Evolutionary conservation across 2,888 invertebrate species (phyloP).

Genomic region (Leptinotarsa rubiginosa): DNA sequence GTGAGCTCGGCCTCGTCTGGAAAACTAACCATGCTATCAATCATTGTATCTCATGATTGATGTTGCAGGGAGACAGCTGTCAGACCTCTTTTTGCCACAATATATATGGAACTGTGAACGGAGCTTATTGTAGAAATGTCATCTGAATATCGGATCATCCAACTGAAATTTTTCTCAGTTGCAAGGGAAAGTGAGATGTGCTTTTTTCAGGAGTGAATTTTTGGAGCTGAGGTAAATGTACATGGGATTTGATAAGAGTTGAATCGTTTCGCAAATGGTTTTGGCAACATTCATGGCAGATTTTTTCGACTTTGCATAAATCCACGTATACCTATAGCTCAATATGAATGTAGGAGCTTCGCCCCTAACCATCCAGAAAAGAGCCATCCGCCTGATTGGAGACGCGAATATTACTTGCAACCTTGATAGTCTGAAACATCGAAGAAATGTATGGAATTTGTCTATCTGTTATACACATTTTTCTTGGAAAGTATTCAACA

Average conservation of each 20-base stretch:
- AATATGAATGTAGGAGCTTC: too few relatives aligned
- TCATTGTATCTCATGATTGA: slow-evolving; percentile 17
- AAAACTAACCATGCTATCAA: slow-evolving; percentile 13
- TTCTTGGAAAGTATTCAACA: too few relatives aligned
- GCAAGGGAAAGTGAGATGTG: background rate
- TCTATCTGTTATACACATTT: too few relatives aligned
- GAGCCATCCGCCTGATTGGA: too few relatives aligned
- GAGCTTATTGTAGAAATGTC: slow-evolving; percentile 18
- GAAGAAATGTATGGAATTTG: too few relatives aligned
- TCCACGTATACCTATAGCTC: too few relatives aligned
- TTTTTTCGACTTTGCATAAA: too few relatives aligned
- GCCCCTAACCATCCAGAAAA: too few relatives aligned
- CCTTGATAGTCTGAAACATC: too few relatives aligned
- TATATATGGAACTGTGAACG: slow-evolving; percentile 11
- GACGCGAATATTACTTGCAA: too few relatives aligned
- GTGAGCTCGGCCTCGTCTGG: slow-evolving; percentile 9
- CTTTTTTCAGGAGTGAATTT: background rate
- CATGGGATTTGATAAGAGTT: background rate
- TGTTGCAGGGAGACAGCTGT: slow-evolving; percentile 11
- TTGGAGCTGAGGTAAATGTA: background rate
- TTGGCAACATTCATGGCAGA: too few relatives aligned
- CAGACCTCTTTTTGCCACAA: slow-evolving; percentile 18
- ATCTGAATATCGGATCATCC: slow-evolving; percentile 13
- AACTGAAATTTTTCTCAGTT: background rate
- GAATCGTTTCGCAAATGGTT: background rate